Conservation (phyloP, 2,113 vertebrate genomes). For the Rissa tridactyla region DNA sequence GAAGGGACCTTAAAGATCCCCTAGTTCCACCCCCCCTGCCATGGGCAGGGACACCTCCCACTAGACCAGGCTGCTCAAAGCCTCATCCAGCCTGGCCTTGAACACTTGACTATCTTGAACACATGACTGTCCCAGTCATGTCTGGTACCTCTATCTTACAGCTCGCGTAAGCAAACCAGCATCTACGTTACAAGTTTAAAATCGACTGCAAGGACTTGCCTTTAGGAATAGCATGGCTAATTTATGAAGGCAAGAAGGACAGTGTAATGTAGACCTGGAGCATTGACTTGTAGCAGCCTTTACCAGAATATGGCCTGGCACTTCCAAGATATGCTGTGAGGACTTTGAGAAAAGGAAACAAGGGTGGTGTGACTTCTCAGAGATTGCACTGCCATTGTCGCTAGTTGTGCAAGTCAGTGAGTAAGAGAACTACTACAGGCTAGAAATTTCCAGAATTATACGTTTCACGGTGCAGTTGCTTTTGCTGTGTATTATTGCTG, state of each 20-base stretch:
- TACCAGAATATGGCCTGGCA: background rate
- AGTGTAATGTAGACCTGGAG: background rate
- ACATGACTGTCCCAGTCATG: no score
- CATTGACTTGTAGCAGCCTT: background rate
- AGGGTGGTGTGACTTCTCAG: background rate
- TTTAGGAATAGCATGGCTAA: background rate
- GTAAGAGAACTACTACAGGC: background rate
- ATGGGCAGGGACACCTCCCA: no score
- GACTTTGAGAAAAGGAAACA: background rate
- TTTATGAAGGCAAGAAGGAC: background rate
- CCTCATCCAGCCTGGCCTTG: no score
- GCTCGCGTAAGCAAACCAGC: background rate
- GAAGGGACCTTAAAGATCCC: no score
- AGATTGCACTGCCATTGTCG: background rate
- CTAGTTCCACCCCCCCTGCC: no score
- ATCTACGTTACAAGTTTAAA: background rate
- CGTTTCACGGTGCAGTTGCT: background rate
- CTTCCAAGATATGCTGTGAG: background rate
- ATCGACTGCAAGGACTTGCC: background rate
- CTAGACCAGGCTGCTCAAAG: no score
- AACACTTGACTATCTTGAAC: no score
- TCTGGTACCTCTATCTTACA: background rate
- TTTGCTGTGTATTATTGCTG: background rate
- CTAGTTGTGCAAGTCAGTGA: conserved; percentile 5
- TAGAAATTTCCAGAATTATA: background rate